A percentile compares a stretch with the other conserved stretches of the same genome.
Evolutionary conservation across 2,888 invertebrate genomes (phyloP).

Genomic region (Folsomia candida): DNA sequence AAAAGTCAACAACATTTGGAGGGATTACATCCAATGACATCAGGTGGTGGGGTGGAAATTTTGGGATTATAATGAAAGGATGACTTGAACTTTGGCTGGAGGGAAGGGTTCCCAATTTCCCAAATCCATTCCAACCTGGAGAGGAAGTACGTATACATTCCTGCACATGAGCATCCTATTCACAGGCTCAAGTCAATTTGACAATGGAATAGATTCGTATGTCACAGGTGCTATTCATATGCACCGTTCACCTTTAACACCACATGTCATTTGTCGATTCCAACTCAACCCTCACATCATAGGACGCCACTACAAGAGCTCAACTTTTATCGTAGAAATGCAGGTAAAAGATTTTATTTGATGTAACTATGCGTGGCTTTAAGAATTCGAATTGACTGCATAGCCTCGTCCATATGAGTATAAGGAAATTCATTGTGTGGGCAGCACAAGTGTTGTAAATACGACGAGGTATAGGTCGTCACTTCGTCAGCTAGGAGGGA

Average conservation of each 20-base stretch:
- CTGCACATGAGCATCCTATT: neutral
- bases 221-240: neutral
- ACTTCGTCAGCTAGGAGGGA: no score
- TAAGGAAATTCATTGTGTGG: no score
- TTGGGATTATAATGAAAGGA: neutral
- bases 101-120: neutral
- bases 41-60: neutral
- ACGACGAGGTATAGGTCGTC: no score
- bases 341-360: neutral
- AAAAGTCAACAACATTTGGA: neutral
- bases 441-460: no score
- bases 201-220: neutral
- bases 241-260: neutral
- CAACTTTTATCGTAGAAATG: conserved; percentile 7
- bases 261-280: conserved; percentile 18
- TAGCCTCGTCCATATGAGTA: no score
- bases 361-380: no score
- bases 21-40: conserved; percentile 2
- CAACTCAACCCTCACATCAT: neutral
- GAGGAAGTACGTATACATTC: neutral
- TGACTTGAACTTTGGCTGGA: neutral
- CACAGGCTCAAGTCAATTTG: neutral
- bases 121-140: neutral
- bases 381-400: no score
- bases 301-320: neutral